A percentile compares a stretch with the other conserved stretches of the same genome.
Evolutionary conservation across 2,113 vertebrate species (phyloP).

Genomic region (Pelusios castaneus): DNA sequence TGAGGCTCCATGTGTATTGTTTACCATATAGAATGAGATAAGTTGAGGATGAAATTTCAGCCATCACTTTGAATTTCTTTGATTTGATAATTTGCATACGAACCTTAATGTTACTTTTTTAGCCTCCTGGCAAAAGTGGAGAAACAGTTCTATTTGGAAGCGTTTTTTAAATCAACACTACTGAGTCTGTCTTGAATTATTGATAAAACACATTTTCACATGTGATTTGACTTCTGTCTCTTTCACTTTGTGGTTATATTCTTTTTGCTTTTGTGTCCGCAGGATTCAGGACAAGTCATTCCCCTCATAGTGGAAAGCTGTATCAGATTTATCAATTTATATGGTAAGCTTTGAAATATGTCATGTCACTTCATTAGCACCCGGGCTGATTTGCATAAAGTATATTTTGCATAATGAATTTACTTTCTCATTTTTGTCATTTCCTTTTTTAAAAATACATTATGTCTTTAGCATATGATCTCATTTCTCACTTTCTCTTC

Average conservation of each 20-base stretch:
- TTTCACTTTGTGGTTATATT: slow-evolving; percentile 18
- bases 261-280: slow-evolving; percentile 52
- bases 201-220: slow-evolving; percentile 19
- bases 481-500: background rate
- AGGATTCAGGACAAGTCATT: slow-evolving; percentile 97
- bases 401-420: background rate
- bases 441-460: background rate
- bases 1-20: slow-evolving; percentile 31
- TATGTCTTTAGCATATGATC: background rate
- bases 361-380: background rate
- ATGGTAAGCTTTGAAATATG: slow-evolving; percentile 83
- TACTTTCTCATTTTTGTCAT: background rate
- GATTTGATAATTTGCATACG: background rate
- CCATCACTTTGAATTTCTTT: background rate
- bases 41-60: background rate
- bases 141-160: background rate
- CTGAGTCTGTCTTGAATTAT: slow-evolving; percentile 53
- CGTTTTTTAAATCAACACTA: slow-evolving; percentile 28
- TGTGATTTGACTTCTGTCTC: background rate
- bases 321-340: slow-evolving; percentile 97
- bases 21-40: background rate
- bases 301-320: slow-evolving; percentile 98
- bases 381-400: background rate
- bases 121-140: background rate
- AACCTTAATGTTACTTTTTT: background rate